phyloP scores from a whole-genome alignment of 2,797 vertebrate genomes.

The Clarias laeviceps region DNA sequence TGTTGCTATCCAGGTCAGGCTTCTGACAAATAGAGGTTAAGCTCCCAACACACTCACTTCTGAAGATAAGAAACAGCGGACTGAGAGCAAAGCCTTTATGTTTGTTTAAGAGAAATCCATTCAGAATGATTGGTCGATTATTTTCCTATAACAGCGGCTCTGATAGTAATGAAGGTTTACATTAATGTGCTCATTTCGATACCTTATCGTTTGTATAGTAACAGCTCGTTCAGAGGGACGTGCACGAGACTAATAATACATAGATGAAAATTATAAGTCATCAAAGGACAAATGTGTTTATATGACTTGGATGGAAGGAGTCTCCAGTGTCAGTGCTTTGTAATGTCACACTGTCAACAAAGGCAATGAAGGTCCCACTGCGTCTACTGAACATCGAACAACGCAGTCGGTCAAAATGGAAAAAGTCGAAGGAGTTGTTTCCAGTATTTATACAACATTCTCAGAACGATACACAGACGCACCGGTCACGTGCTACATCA shows the following conservation, averaged over 20 bases:
- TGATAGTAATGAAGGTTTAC: not conserved
- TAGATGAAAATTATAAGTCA: not conserved
- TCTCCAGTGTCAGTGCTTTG: too few relatives aligned
- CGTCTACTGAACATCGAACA: too few relatives aligned
- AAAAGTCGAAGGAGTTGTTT: too few relatives aligned
- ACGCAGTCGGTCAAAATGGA: too few relatives aligned
- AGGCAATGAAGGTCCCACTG: too few relatives aligned
- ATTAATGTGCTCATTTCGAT: not conserved
- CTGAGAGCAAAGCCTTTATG: not conserved
- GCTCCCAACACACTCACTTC: not conserved
- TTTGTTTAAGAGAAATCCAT: not conserved
- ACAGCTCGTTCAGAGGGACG: not conserved
- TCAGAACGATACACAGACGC: too few relatives aligned
- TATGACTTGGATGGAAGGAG: too few relatives aligned
- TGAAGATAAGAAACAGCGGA: not conserved
- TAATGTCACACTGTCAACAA: too few relatives aligned
- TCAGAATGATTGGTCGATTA: not conserved
- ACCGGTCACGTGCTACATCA: too few relatives aligned
- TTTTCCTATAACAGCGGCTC: not conserved
- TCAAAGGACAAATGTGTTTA: not conserved
- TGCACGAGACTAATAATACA: not conserved
- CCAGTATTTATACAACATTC: too few relatives aligned
- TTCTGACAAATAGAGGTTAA: constrained; percentile 13
- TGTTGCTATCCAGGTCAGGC: not conserved
- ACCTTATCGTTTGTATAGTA: not conserved